Evolutionary conservation across 1,140 invertebrate genomes (phyloP), one percentile per base, ranked within the genome.

Genomic region (Drosophila murphyi): DNA sequence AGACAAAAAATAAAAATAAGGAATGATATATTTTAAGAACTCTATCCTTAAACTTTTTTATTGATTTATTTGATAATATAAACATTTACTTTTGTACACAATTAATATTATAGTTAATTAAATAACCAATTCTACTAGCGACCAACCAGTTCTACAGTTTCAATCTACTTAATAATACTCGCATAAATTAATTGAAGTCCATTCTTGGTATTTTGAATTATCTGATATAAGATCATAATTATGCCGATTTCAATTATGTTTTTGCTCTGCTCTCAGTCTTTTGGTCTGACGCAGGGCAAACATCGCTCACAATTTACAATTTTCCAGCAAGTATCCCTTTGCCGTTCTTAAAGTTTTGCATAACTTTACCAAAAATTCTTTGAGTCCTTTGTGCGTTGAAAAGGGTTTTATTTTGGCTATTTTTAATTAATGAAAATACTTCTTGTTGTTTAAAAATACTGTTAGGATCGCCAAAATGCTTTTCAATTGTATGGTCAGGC

Each of bases 351-450:
- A 76, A 72, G 56, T 65, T 47, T 60, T 67, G 20, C 37, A 69
- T 68, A 75, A 85, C 75, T 85, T 85, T 55, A 72, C 52, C 39
- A 63, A 71, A 62, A 78, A 85, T 86, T 64, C 70, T 81, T 85
- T 68, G 43, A 69, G 81, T 60, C 60, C 28, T 70, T 41, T 60
- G 47, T 51, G n/a, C 5, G 35, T 3, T 67, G 64, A 78, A 86
- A 87, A 78, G 78, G 75, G 82, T 72, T 87, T 57, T 5, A 50
- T 55, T 62, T 72, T 60, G 74, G 64, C 57, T 59, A 77, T 83
- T 85, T 67, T 72, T 82, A 72, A 82, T 87, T 86, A 86, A 87
- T 87, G 78, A 82, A 78, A 86, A 78, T 87, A 87, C 78, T 87
- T 72, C 60, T 32, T 43, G 29, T 10, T 56, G 29, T 37, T 50